Conservation (phyloP, 2,113 vertebrate species). For the Polypterus senegalus region DNA sequence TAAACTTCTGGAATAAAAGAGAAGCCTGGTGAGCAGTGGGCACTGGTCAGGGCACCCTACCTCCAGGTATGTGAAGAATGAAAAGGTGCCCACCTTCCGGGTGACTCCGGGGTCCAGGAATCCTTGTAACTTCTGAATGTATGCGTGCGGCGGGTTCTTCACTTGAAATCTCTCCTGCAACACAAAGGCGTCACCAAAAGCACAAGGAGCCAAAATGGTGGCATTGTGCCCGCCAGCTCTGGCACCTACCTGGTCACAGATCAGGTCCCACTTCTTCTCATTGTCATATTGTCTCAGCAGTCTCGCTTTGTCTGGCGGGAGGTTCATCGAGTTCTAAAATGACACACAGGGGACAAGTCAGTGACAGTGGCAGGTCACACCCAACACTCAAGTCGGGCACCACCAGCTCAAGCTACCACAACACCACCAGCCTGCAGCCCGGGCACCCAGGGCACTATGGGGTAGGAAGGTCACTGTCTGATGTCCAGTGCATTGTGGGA, state of each 20-base stretch:
- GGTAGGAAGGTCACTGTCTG: too few species aligned
- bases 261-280: slow-evolving; percentile 95
- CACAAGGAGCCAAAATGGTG: background rate
- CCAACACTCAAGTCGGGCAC: too few species aligned
- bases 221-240: background rate
- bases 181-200: background rate
- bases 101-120: slow-evolving; percentile 84
- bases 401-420: too few species aligned
- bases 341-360: background rate
- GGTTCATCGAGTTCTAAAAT: slow-evolving; percentile 89
- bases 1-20: slow-evolving; percentile 71
- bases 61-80: background rate
- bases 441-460: too few species aligned
- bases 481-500: too few species aligned
- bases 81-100: slow-evolving; percentile 60
- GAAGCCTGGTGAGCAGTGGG: slow-evolving; percentile 21
- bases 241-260: slow-evolving; percentile 81
- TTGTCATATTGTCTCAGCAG: slow-evolving; percentile 90
- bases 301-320: slow-evolving; percentile 88
- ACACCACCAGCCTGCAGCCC: too few species aligned
- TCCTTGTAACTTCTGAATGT: slow-evolving; percentile 85
- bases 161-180: slow-evolving; percentile 87
- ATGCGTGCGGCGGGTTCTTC: slow-evolving; percentile 90
- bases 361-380: too few species aligned
- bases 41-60: background rate